Percentiles rank a stretch among this genome's conserved stretches.
Evolutionary conservation across 2,888 invertebrate species (phyloP).

Genomic region (Graphium colonna): DNA sequence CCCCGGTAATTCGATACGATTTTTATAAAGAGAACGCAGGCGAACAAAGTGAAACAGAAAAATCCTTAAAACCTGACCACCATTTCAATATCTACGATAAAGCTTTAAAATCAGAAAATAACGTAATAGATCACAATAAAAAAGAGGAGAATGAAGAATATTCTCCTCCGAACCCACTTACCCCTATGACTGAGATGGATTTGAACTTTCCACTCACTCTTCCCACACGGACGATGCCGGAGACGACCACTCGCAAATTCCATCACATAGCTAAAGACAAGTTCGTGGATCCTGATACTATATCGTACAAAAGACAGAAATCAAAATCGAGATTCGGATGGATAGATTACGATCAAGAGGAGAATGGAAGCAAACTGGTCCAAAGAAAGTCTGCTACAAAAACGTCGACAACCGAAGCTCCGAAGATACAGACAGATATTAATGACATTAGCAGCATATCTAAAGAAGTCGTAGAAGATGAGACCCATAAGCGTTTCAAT

Average conservation of each 20-base stretch:
- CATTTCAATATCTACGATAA: neutral
- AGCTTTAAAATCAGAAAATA: neutral
- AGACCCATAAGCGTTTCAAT: slow-evolving; percentile 28
- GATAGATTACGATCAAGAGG: slow-evolving; percentile 14
- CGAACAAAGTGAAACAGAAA: neutral
- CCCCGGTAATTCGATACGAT: slow-evolving; percentile 12
- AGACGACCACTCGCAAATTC: slow-evolving; percentile 8
- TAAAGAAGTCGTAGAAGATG: slow-evolving; percentile 34
- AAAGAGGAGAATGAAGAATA: slow-evolving; percentile 1
- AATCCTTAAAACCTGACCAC: neutral
- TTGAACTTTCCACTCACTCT: neutral
- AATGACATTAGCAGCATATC: slow-evolving; percentile 39
- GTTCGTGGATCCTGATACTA: slow-evolving; percentile 8
- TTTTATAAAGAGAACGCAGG: slow-evolving; percentile 10
- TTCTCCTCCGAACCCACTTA: neutral
- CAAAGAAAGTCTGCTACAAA: neutral
- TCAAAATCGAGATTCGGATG: slow-evolving; percentile 11
- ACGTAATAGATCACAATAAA: neutral
- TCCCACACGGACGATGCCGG: slow-evolving; percentile 6
- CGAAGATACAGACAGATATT: neutral
- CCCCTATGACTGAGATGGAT: neutral
- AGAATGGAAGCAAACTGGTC: slow-evolving; percentile 4
- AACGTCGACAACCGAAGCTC: neutral
- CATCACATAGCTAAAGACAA: slow-evolving; percentile 16
- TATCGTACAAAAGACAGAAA: too few relatives aligned